phyloP scores from a whole-genome alignment of 2,888 invertebrate genomes.

The Willowsia nigromaculata region DNA sequence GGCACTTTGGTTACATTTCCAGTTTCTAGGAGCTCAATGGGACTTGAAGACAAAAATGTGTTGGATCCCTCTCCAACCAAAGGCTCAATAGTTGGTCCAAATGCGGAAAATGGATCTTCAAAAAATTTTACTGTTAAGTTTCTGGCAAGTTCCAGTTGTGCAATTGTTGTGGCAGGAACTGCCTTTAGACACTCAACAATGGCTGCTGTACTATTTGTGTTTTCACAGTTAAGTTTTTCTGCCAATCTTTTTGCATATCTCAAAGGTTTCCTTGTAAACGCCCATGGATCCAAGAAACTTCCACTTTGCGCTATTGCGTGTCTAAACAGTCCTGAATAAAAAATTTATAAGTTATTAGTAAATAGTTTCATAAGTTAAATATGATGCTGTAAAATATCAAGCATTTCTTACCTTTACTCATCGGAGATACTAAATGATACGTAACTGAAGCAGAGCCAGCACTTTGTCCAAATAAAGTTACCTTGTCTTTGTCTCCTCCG shows the following conservation, averaged over 20 bases:
- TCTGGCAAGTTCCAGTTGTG: not conserved
- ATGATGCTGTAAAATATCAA: not conserved
- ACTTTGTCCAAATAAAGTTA: slow-evolving; percentile 32
- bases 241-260: slow-evolving; percentile 63
- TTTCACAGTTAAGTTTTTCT: slow-evolving; percentile 14
- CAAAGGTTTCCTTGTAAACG: slow-evolving; percentile 49
- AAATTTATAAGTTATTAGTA: not conserved
- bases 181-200: slow-evolving; percentile 53
- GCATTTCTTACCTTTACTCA: slow-evolving; percentile 56
- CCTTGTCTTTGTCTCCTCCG: slow-evolving; percentile 45
- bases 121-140: slow-evolving; percentile 48
- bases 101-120: slow-evolving; percentile 65
- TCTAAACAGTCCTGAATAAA: slow-evolving; percentile 32
- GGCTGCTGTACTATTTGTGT: not conserved
- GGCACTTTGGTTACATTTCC: slow-evolving; percentile 65
- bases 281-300: slow-evolving; percentile 55
- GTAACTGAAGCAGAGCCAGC: slow-evolving; percentile 45
- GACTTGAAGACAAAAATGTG: slow-evolving; percentile 47
- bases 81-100: slow-evolving; percentile 64
- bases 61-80: not conserved
- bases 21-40: slow-evolving; percentile 44
- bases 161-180: slow-evolving; percentile 2
- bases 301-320: slow-evolving; percentile 67
- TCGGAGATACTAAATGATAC: slow-evolving; percentile 52
- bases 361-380: not conserved